Base-by-base conservation (phyloP, 1,140 invertebrate species). In the Sminthurides bifidus region DNA sequence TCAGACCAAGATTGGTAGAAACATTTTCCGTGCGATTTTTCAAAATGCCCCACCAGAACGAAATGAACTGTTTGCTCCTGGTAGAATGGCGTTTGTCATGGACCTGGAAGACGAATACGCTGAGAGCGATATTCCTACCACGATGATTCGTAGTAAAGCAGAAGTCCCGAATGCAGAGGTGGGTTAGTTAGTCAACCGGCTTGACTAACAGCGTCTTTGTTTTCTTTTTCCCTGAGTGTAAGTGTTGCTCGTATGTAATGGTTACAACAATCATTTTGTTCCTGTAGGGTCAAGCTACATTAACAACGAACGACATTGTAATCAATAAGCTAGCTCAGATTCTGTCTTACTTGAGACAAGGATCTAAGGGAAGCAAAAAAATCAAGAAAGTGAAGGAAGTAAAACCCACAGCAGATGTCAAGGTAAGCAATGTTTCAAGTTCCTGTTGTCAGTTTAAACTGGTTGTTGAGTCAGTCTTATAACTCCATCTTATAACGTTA, bases 301-400 rank as follows among this genome's bases (percentile, higher is more conserved):
- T 92, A 10, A 91, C 87, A 4, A 94, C 90, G 15, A 94, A 96
- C 69, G 92, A 96, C 65, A 93, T 80, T 58, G 90, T 97, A 0
- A 90, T 98, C 49, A 94, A 97, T 68, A 98, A 98, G 71, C 70
- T 98, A 6, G 90, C 92, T 0, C 92, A 98, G 72, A 97, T 98
- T 68, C 75, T 98, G 29, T 92, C 90, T 0, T 97, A 98, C 66
- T 72, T 98, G 12, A 74, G 94, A 2, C 84, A 87, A 63, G 86
- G 86, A 23, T 79, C 74, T 6, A 75, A 84, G 62, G 64, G 21
- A 61, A 64, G 41, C 41, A 43, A 6, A 43, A 15, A 21, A 19
- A 21, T 6, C 44, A 27, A 15, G 30, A 48, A 26, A 10, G 27
- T 4, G 29, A 49, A n/a, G n/a, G n/a, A n/a, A n/a, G n/a, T n/a